Percentiles rank a stretch among this genome's conserved stretches.
phyloP scores from a whole-genome alignment of 2,888 invertebrate species.

The Lapara coniferarum region DNA sequence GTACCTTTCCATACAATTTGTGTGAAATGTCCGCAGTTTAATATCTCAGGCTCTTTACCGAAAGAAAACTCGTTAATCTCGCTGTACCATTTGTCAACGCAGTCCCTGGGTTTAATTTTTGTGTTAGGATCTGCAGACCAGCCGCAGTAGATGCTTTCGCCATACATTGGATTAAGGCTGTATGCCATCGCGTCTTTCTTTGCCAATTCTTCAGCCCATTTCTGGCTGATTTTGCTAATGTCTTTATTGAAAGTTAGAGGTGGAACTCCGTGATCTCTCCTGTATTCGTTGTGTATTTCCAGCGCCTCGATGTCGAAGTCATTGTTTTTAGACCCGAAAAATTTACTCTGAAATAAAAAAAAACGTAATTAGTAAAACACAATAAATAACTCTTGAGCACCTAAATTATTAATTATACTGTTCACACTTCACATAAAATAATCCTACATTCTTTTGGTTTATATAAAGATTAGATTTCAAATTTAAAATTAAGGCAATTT shows the following conservation, averaged over 20 bases:
- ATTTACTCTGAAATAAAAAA: constrained; percentile 65
- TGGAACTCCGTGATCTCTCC: constrained; percentile 72
- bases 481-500: too few relatives aligned
- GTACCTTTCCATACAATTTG: constrained; percentile 93
- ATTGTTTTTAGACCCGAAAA: constrained; percentile 67
- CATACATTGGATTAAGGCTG: constrained; percentile 85
- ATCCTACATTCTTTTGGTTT: background rate
- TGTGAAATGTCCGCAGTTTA: constrained; percentile 87
- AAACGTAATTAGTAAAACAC: background rate
- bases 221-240: constrained; percentile 85
- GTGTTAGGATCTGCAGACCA: constrained; percentile 87
- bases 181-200: constrained; percentile 86
- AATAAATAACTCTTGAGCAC: background rate
- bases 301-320: constrained; percentile 75
- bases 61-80: constrained; percentile 89
- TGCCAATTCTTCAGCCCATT: constrained; percentile 88
- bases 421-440: background rate
- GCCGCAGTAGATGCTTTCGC: constrained; percentile 89
- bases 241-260: constrained; percentile 84
- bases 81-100: constrained; percentile 90
- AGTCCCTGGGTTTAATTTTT: constrained; percentile 86
- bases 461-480: background rate
- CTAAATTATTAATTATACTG: too few relatives aligned
- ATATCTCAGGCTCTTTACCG: constrained; percentile 85
- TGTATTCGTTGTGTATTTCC: constrained; percentile 72